Evolutionary conservation across 2,797 vertebrate species (phyloP), one percentile per base, ranked within the genome.

Genomic region (Podarcis siculus): DNA sequence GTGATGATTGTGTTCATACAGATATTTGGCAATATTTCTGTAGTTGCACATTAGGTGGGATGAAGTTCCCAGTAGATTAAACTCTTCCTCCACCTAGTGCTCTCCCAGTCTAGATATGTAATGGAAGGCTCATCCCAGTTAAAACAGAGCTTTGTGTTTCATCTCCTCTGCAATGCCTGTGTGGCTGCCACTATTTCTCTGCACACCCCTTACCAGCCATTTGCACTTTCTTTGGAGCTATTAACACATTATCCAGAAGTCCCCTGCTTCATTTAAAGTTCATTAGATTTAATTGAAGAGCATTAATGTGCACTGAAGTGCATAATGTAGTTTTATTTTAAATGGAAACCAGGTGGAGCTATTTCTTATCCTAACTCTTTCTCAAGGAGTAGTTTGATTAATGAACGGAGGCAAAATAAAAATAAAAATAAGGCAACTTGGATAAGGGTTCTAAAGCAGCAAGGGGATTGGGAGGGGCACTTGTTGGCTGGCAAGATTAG

Each of bases 261-360:
- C 58, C 35, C 69, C 79, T 39, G 39, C 32, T 78, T 76, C 39
- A 55, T 79, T 89, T 85, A 73, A 80, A 81, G 72, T 89, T 23
- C 61, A 30, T 67, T 85, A 89, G 69, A 85, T 81, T 76, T 85
- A 85, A 76, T 27, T 69, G 71, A 81, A 75, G 27, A 87, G 58
- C 71, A 66, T 82, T 82, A 76, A 87, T 72, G 35, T 86, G 69
- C 64, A 73, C 35, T 69, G 64, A 67, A 81, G 79, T 76, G 45
- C 61, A 69, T 81, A 82, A 81, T 85, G 21, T 37, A 82, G 39
- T 67, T 87, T 87, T 82, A 76, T 81, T 87, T 35, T 82, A 81
- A 82, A 82, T 81, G 61, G 21, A 76, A 83, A 58, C 32, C 42
- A 87, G 81, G 81, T 73, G n/a, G 71, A 81, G 79, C 72, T 69